Evolutionary conservation across 2,113 vertebrate genomes (phyloP), one percentile per base, ranked within the genome.

Genomic region (Cardinalis cardinalis): DNA sequence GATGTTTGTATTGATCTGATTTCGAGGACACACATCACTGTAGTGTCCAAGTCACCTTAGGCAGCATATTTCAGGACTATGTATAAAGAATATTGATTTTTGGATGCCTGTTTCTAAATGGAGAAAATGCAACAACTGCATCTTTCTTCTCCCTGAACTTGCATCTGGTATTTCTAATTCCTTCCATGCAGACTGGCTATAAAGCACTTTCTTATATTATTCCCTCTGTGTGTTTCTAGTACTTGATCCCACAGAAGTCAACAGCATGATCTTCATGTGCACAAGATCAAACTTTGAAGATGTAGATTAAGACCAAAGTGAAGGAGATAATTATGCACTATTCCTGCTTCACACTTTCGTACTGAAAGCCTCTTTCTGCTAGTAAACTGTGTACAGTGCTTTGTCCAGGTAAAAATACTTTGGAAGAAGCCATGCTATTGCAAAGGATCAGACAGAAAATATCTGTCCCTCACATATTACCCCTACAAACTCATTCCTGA

Each of bases 61-160:
- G 88, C 93, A 93, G 92, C 95, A 70, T 79, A 89, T 94, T 95
- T 92, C 89, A 90, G 68, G 89, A 56, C 78, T 92, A 52, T 78
- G 64, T 87, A 90, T 94, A 94, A 95, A 73, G 68, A 89, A 68
- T 95, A 95, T 95, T 93, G 95, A 95, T 94, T 94, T 93, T 85
- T 63, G 16, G 52, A 87, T 3, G 12, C 71, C 70, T 89, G 11
- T 94, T 95, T 93, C 90, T 94, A 94, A 93, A 92, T 9, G 5
- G 48, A 76, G 75, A 95, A 95, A 92, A 90, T 1, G 68, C 94
- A 87, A 70, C 78, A 93, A 74, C 84, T 90, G 90, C 93, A 89
- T 68, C 71, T 95, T 93, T 93, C 73, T 85, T 83, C 56, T 80
- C 74, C 59, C 64, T 84, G 81, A 92, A 75, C 60, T 92, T 83